Conservation (phyloP, 2,113 vertebrate genomes). For the Leptobrachium leishanense region DNA sequence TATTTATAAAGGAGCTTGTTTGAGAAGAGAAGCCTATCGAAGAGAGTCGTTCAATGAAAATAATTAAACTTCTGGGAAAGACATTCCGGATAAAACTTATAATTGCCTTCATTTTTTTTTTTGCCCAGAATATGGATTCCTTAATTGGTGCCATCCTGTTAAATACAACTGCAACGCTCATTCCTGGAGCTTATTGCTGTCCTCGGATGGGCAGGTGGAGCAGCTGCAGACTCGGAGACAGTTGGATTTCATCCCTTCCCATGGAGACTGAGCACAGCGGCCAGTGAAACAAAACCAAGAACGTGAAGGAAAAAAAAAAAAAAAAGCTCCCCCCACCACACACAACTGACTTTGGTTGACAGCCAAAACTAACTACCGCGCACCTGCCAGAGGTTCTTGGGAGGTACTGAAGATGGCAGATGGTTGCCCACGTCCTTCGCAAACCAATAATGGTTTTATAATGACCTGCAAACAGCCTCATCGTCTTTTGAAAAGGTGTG, state of each 20-base stretch:
- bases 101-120: neutral
- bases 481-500: no score
- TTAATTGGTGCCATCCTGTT: neutral
- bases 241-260: neutral
- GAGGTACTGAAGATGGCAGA: neutral
- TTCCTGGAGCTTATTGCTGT: neutral
- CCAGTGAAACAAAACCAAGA: constrained; percentile 36
- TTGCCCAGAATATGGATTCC: neutral
- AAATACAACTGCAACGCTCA: neutral
- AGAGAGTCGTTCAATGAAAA: no score
- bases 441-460: neutral
- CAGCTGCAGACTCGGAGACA: constrained; percentile 47
- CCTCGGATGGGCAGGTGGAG: constrained; percentile 36
- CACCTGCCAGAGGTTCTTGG: neutral
- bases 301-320: constrained; percentile 12
- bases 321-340: no score
- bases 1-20: no score
- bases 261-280: constrained; percentile 9
- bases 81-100: no score
- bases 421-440: neutral
- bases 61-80: no score
- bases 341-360: constrained; percentile 18
- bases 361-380: neutral
- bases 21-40: no score
- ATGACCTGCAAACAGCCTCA: no score